Base-by-base conservation (phyloP, 1,140 invertebrate species). In the Hylaeus volcanicus region DNA sequence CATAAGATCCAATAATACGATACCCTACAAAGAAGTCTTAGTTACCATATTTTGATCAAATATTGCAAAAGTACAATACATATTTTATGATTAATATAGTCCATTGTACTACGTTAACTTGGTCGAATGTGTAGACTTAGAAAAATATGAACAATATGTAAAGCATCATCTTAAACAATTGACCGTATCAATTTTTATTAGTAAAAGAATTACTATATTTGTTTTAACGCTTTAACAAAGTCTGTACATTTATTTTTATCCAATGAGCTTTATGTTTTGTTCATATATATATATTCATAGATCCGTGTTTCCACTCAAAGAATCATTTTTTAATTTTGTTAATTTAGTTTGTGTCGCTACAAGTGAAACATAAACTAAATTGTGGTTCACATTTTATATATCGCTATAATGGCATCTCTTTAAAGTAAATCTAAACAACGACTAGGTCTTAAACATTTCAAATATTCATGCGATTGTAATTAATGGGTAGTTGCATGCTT, bases 21-120 rank as follows among this genome's bases (percentile, higher is more conserved):
- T 53, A 53, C 1, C 79, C 79, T 80, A 80, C 39, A 80, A 80
- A 80, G 37, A 75, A 80, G 75, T 69, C 53, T 37, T 39, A 69
- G 43, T 80, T 80, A 75, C 3, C 48, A 6, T 2, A 69, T 60
- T 75, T 58, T 75, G 12, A 43, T 68, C 11, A 37, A 45, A 61
- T 26, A 26, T 55, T 14, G 4, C 26, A 8, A 43, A 6, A 14
- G n/a, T 51, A 5, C 37, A 5, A n/a, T 15, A 55, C 6, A 75
- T 37, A 14, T 45, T 37, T 60, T 37, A 60, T 26, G 41, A 60
- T 45, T 45, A 43, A 58, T 60, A 72, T 66, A n/a, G 3, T 6
- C 5, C 14, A 14, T 61, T 5, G 48, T 12, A 37, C 5, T 4
- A 69, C 14, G 6, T 12, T 3, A 2, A 63, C 12, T 63, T 63